Evolutionary conservation across 2,113 vertebrate species (phyloP).

Genomic region (Ceyx margarethae): DNA sequence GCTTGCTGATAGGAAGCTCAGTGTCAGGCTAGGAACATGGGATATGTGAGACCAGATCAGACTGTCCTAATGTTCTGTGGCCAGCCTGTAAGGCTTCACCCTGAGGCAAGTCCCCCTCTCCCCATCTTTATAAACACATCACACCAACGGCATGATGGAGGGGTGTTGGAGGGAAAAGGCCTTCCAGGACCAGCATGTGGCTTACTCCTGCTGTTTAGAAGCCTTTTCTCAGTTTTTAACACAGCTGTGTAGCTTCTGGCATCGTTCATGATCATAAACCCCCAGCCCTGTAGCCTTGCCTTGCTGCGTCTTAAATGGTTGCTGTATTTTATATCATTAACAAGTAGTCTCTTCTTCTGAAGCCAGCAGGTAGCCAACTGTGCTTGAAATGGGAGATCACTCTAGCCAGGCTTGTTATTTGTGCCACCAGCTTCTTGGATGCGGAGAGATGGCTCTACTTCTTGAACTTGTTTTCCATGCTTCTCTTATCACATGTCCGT

Average conservation of each 20-base stretch:
- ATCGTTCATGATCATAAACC: not conserved
- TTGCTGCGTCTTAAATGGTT: slow-evolving; percentile 48
- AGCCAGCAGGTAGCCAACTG: slow-evolving; percentile 14
- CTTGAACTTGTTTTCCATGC: slow-evolving; percentile 42
- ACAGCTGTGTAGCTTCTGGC: slow-evolving; percentile 23
- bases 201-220: slow-evolving; percentile 28
- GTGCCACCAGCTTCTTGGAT: slow-evolving; percentile 43
- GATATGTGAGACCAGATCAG: not conserved
- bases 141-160: not conserved
- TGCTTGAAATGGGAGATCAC: slow-evolving; percentile 38
- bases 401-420: slow-evolving; percentile 37
- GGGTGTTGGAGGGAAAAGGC: slow-evolving; percentile 18
- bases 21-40: slow-evolving; percentile 22
- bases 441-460: slow-evolving; percentile 33
- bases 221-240: slow-evolving; percentile 41
- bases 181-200: slow-evolving; percentile 26
- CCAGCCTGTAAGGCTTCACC: not conserved
- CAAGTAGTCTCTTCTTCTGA: slow-evolving; percentile 40
- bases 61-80: slow-evolving; percentile 23
- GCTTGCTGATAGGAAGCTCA: slow-evolving; percentile 30
- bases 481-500: slow-evolving; percentile 15
- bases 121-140: not conserved
- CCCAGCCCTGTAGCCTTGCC: slow-evolving; percentile 27
- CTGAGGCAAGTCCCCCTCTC: not conserved
- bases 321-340: slow-evolving; percentile 41